Evolutionary conservation across 2,888 invertebrate genomes (phyloP), one percentile per base, ranked within the genome.

Genomic region (Barypeithes pellucidus): DNA sequence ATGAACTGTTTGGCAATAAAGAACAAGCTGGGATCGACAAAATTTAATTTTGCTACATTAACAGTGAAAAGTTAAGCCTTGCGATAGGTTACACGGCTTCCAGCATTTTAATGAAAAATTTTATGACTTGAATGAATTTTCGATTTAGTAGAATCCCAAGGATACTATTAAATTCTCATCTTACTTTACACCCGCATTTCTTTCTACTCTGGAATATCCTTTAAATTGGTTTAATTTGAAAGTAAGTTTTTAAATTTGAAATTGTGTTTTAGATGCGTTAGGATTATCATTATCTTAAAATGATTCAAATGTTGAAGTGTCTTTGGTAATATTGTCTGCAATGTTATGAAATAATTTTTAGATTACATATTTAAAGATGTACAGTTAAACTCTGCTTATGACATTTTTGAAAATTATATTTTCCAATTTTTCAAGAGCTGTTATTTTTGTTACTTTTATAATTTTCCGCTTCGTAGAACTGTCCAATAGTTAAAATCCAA

Each of bases 1-100:
- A 45, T 70, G 61, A 65, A 65, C 36, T 65, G n/a, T 71, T 57
- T 41, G 36, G 41, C 12, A 29, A 63, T 33, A 12, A 63, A 39
- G 43, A 57, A 54, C 50, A 29, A 39, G 57, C 61, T 57, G 18
- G 41, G 43, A 45, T 65, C 45, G 45, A 50, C 43, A 63, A 50
- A 47, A 61, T 61, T 63, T 33, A 63, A 63, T 63, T 63, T 63
- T 33, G 63, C 50, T 36, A 60, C 52, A 36, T 50, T 70, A 43
- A 39, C 36, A 61, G 43, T 36, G 54, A 33, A 24, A 22, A 70
- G 47, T 65, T 70, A 59, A 65, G 47, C 62, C 41, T 29, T 11
- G 43, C n/a, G 45, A 62, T 57, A 70, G 54, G 72, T 63, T 59
- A 77, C 76, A 75, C 71, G 76, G 73, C 62, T 76, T 77, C 59